Evolutionary conservation across 2,113 vertebrate genomes (phyloP).

Genomic region (Python bivittatus): DNA sequence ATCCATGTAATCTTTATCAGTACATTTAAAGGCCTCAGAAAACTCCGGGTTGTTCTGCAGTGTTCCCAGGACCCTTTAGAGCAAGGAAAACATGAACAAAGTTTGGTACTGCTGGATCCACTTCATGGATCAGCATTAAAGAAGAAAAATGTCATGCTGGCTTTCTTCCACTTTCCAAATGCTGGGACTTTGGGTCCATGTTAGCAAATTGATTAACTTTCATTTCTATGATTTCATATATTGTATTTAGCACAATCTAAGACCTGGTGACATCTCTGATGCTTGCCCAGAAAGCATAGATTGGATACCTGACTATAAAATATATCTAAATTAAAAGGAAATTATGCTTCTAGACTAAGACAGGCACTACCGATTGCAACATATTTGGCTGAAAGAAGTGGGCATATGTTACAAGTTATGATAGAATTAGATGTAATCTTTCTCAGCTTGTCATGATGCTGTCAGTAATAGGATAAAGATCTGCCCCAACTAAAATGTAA

Average conservation of each 20-base stretch:
- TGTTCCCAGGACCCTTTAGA: constrained; percentile 88
- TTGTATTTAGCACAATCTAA: background rate
- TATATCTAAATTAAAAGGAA: background rate
- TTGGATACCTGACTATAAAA: background rate
- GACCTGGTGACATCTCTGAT: background rate
- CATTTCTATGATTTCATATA: background rate
- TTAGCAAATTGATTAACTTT: background rate
- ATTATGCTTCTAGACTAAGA: background rate
- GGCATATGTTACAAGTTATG: background rate
- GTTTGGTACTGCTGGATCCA: background rate
- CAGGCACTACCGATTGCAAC: background rate
- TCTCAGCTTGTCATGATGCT: background rate
- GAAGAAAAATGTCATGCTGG: background rate
- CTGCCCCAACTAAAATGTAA: background rate
- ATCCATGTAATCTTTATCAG: constrained; percentile 81
- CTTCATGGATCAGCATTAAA: background rate
- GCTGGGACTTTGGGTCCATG: background rate
- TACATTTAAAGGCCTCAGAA: constrained; percentile 88
- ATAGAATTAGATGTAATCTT: background rate
- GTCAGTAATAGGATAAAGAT: background rate
- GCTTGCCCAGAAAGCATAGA: too few species aligned
- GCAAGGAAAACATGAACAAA: constrained; percentile 26
- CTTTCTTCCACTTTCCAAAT: background rate
- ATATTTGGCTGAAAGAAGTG: background rate
- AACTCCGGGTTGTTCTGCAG: constrained; percentile 93